Conservation (phyloP, 2,113 vertebrate species). For the Anarhynchus alexandrinus region DNA sequence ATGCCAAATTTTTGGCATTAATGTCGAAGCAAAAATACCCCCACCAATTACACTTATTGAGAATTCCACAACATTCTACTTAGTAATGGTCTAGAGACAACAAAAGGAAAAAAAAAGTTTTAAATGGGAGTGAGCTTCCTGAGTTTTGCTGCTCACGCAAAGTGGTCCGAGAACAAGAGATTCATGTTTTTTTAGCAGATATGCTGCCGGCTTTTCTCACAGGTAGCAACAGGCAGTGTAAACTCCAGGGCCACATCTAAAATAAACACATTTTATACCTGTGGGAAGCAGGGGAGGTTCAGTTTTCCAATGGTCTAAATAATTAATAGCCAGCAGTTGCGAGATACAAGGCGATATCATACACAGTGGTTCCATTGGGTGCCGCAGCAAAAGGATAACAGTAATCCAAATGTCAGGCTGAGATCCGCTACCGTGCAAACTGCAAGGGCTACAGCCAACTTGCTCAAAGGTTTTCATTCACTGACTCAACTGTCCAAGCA, state of each 20-base stretch:
- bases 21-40: neutral
- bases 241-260: neutral
- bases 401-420: neutral
- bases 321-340: conserved; percentile 6
- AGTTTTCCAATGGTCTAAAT: neutral
- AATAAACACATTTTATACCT: neutral
- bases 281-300: neutral
- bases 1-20: neutral
- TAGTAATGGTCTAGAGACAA: neutral
- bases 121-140: neutral
- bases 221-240: neutral
- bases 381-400: neutral
- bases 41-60: neutral
- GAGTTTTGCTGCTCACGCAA: neutral
- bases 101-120: neutral
- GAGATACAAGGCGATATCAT: neutral
- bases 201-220: neutral
- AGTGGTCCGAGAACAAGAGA: neutral
- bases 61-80: neutral
- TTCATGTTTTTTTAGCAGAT: neutral
- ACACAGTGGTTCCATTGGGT: neutral
- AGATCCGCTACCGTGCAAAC: neutral
- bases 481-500: neutral
- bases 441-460: neutral
- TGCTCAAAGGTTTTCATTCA: neutral